These are phyloP conservation scores for Ligdia adustata DNA, from an alignment of 2,888 invertebrate species.

Conservation along the genomic window DNA sequence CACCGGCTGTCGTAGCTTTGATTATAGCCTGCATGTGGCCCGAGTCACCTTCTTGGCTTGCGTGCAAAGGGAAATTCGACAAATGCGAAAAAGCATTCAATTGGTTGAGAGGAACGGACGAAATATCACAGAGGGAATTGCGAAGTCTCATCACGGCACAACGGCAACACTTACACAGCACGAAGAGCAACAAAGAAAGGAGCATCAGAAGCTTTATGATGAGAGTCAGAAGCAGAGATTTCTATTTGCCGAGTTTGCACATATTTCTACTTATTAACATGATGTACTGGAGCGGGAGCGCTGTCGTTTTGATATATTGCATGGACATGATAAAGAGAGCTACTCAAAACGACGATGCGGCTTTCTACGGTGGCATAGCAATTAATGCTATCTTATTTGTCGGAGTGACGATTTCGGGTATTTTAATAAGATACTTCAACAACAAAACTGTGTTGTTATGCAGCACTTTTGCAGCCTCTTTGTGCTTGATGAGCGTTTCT, in stretches of 20 bases:
- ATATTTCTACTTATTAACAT: conserved; percentile 28
- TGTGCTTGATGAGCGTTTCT: conserved; percentile 17
- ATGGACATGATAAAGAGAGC: conserved; percentile 30
- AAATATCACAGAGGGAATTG: conserved; percentile 29
- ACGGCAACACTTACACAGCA: conserved; percentile 11
- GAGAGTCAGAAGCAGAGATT: conserved; percentile 28
- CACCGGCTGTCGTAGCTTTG: conserved; percentile 20
- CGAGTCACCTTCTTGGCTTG: conserved; percentile 38
- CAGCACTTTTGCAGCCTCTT: conserved; percentile 19
- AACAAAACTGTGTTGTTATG: conserved; percentile 29
- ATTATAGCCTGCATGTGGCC: conserved; percentile 31
- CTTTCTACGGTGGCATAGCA: conserved; percentile 24
- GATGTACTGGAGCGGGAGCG: conserved; percentile 35
- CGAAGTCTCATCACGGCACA: conserved; percentile 27
- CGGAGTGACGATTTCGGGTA: conserved; percentile 16
- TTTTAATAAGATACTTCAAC: conserved; percentile 28
- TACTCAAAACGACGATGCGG: conserved; percentile 27
- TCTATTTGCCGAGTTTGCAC: conserved; percentile 35
- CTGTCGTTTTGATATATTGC: conserved; percentile 30
- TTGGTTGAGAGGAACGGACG: conserved; percentile 33
- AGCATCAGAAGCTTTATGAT: conserved; percentile 7
- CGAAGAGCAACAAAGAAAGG: neutral
- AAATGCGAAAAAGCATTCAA: conserved; percentile 32
- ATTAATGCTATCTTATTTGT: conserved; percentile 19
- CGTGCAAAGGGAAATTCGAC: conserved; percentile 32